Evolutionary conservation across 2,797 vertebrate species (phyloP).

Genomic region (Crax fasciolata): DNA sequence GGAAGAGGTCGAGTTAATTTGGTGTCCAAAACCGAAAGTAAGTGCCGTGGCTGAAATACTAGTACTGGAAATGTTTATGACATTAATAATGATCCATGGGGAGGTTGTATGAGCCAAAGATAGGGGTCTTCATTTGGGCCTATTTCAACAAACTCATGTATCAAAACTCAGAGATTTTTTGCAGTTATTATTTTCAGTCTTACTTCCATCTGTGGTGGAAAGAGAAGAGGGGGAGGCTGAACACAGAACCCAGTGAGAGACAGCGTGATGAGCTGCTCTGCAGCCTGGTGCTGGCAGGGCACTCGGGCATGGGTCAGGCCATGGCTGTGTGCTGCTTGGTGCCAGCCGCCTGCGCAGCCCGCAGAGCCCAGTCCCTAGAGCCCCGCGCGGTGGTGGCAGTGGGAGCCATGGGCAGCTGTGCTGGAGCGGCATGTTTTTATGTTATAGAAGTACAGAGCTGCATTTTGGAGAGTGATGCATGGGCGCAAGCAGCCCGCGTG

Average conservation of each 20-base stretch:
- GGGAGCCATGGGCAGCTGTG: not conserved
- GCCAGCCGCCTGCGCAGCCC: not conserved
- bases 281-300: not conserved
- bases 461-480: not conserved
- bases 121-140: not conserved
- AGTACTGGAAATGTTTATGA: not conserved
- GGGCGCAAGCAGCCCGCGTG: not conserved
- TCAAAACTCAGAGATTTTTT: not conserved
- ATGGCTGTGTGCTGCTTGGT: not conserved
- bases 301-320: not conserved
- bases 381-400: not conserved
- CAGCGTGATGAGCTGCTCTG: not conserved
- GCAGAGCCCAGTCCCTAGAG: not conserved
- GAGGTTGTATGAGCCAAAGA: not conserved
- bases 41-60: not conserved
- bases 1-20: not conserved
- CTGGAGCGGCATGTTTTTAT: not conserved
- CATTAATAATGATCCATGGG: not conserved
- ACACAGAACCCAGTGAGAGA: not conserved
- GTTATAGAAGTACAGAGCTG: not conserved
- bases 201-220: not conserved
- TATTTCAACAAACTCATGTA: not conserved
- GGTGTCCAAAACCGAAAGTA: not conserved
- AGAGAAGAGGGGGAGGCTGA: not conserved
- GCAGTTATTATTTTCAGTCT: not conserved